Evolutionary conservation across 2,113 vertebrate genomes (phyloP).

Genomic region (Alethe diademata): DNA sequence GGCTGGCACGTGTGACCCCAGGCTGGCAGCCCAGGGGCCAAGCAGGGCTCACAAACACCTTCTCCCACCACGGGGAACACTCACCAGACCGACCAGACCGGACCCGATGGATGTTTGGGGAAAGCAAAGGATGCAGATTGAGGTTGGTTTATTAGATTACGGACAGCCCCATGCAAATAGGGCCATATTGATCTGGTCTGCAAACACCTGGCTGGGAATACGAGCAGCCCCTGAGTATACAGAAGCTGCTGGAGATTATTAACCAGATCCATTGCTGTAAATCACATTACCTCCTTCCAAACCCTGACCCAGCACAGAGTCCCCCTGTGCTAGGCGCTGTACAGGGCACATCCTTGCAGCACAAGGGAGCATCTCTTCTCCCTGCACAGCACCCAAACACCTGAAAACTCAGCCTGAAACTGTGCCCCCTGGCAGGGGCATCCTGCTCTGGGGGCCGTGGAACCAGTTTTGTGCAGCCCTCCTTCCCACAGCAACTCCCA

Average conservation of each 20-base stretch:
- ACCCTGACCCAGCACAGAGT: background rate
- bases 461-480: background rate
- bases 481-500: background rate
- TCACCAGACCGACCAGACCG: accelerated
- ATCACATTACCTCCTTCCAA: slow-evolving; percentile 59
- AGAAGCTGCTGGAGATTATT: slow-evolving; percentile 69
- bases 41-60: background rate
- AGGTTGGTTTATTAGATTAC: slow-evolving; percentile 54
- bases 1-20: background rate
- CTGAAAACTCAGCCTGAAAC: background rate
- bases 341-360: background rate
- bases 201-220: slow-evolving; percentile 70
- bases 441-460: background rate
- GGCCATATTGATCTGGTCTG: slow-evolving; percentile 62
- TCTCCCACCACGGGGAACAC: background rate
- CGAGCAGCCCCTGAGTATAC: slow-evolving; percentile 56
- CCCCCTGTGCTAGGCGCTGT: background rate
- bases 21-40: background rate
- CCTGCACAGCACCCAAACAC: accelerated
- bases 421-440: accelerated
- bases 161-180: slow-evolving; percentile 56
- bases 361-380: background rate
- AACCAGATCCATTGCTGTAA: slow-evolving; percentile 61
- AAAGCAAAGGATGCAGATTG: background rate
- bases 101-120: background rate